These are phyloP conservation scores for Xenus cinereus DNA, from an alignment of 2,113 vertebrate species.

Conservation along the genomic window DNA sequence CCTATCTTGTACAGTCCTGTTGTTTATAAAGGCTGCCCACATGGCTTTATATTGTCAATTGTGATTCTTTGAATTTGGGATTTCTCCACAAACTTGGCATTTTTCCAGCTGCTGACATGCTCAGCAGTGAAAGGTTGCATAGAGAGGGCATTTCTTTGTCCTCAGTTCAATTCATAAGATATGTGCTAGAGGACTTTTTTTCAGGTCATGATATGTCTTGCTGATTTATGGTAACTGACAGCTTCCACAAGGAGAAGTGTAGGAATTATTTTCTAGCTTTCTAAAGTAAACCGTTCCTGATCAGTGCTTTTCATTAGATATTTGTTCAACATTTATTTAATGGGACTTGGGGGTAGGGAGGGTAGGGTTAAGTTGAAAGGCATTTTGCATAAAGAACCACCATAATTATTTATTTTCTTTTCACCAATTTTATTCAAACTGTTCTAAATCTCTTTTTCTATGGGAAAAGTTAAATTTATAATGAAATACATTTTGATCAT, in stretches of 20 bases:
- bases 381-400: background rate
- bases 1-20: background rate
- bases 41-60: background rate
- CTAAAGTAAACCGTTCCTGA: background rate
- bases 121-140: slow-evolving; percentile 3
- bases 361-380: background rate
- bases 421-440: background rate
- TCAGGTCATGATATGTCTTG: background rate
- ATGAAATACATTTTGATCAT: background rate
- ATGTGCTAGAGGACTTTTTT: background rate
- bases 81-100: background rate
- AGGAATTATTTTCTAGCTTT: background rate
- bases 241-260: background rate
- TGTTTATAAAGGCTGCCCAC: background rate
- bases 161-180: background rate
- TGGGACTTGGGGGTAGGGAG: background rate
- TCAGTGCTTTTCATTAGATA: background rate
- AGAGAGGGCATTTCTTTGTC: background rate
- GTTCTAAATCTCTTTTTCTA: background rate
- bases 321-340: background rate
- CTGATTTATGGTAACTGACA: background rate
- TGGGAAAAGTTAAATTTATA: background rate
- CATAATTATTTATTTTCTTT: background rate
- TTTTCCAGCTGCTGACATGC: slow-evolving; percentile 24
- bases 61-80: background rate